Evolutionary conservation across 2,888 invertebrate genomes (phyloP).

Genomic region (Eulithis testata): DNA sequence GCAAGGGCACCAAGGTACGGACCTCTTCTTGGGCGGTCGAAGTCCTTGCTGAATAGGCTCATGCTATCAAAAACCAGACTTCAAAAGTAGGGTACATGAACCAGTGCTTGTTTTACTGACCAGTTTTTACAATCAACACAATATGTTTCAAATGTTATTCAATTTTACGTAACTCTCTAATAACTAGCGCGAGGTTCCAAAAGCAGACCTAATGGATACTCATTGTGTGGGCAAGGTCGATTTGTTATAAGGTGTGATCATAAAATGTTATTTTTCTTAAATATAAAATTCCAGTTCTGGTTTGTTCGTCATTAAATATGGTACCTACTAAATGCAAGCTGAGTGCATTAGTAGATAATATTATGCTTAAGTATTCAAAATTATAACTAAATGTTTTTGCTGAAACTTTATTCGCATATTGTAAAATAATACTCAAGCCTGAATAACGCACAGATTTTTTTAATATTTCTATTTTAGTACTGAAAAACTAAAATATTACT

Average conservation of each 20-base stretch:
- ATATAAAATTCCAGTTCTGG: not conserved
- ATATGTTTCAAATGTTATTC: conserved; percentile 56
- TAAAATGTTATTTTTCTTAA: not conserved
- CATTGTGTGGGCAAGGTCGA: conserved; percentile 67
- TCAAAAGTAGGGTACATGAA: conserved; percentile 37
- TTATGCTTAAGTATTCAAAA: no score
- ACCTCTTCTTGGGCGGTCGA: no score
- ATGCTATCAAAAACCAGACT: conserved; percentile 11
- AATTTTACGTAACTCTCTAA: conserved; percentile 69
- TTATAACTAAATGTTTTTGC: no score
- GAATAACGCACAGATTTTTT: no score
- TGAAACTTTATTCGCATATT: no score
- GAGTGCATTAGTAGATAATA: no score
- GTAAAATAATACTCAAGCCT: no score
- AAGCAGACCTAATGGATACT: conserved; percentile 58
- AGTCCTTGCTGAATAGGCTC: not conserved
- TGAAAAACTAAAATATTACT: no score
- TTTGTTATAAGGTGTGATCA: conserved; percentile 49
- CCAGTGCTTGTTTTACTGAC: conserved; percentile 64
- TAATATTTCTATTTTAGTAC: not conserved
- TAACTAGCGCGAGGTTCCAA: conserved; percentile 70
- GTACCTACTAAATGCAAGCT: not conserved
- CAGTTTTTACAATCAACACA: conserved; percentile 62
- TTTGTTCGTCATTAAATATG: not conserved
- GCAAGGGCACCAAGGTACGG: no score